Evolutionary conservation across 2,888 invertebrate genomes (phyloP).

Genomic region (Dryomyza anilis): DNA sequence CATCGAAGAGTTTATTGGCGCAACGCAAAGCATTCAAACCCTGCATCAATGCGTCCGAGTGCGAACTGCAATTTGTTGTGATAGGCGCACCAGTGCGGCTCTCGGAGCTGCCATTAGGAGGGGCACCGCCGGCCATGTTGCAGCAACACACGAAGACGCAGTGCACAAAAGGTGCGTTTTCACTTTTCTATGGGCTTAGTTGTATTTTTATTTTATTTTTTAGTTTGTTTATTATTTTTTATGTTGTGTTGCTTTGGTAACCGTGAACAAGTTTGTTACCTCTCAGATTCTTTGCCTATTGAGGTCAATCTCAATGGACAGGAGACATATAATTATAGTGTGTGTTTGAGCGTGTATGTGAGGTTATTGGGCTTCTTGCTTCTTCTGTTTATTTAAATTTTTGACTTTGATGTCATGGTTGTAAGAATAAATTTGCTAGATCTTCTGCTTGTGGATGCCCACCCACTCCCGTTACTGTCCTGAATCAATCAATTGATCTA

Average conservation of each 20-base stretch:
- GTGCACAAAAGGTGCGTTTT: neutral
- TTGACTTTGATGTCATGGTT: no score
- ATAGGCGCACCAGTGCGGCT: constrained; percentile 29
- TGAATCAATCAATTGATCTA: no score
- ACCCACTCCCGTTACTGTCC: no score
- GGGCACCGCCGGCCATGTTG: constrained; percentile 39
- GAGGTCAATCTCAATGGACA: constrained; percentile 8
- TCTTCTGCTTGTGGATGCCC: no score
- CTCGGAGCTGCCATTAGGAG: constrained; percentile 35
- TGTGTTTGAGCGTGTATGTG: no score
- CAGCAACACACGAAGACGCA: neutral
- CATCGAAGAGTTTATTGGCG: constrained; percentile 69
- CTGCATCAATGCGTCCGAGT: constrained; percentile 43
- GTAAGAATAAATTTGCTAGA: no score
- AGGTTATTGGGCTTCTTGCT: no score
- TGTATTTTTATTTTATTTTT: neutral
- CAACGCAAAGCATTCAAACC: constrained; percentile 69
- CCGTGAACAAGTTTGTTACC: constrained; percentile 8
- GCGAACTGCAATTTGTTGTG: constrained; percentile 36
- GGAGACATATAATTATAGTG: no score
- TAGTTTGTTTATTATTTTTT: neutral
- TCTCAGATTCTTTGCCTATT: no score
- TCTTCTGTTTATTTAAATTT: no score
- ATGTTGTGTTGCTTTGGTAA: neutral
- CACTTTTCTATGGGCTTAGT: neutral